phyloP scores from a whole-genome alignment of 2,888 invertebrate species.

The Plusia festucae region DNA sequence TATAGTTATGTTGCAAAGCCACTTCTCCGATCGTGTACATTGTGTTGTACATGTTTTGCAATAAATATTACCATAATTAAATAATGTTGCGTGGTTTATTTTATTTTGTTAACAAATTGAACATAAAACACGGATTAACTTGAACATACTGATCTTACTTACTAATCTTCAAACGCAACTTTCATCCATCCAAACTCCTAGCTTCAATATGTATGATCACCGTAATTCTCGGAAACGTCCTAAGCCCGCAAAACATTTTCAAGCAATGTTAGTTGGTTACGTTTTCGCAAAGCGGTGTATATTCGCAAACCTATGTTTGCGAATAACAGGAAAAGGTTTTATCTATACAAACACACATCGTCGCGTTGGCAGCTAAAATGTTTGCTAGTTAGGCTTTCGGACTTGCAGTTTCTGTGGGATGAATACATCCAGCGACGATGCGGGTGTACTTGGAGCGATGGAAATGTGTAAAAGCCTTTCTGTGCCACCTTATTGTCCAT shows the following conservation, averaged over 20 bases:
- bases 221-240: neutral
- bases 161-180: too few relatives aligned
- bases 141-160: too few relatives aligned
- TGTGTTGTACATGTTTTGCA: too few relatives aligned
- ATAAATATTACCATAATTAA: too few relatives aligned
- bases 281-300: neutral
- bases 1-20: too few relatives aligned
- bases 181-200: too few relatives aligned
- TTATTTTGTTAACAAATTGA: too few relatives aligned
- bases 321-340: neutral
- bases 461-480: constrained; percentile 4
- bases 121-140: too few relatives aligned
- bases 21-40: too few relatives aligned
- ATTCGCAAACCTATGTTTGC: neutral
- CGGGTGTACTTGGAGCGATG: neutral
- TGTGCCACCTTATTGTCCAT: neutral
- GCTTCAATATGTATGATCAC: too few relatives aligned
- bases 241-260: neutral
- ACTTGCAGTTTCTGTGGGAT: neutral
- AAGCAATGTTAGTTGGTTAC: neutral
- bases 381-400: constrained; percentile 1
- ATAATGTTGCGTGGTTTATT: too few relatives aligned
- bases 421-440: neutral
- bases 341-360: neutral
- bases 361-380: constrained; percentile 3